A percentile compares a stretch with the other conserved stretches of the same genome.
Conservation (phyloP, 2,888 invertebrate genomes). For the Cataglyphis albicans region DNA sequence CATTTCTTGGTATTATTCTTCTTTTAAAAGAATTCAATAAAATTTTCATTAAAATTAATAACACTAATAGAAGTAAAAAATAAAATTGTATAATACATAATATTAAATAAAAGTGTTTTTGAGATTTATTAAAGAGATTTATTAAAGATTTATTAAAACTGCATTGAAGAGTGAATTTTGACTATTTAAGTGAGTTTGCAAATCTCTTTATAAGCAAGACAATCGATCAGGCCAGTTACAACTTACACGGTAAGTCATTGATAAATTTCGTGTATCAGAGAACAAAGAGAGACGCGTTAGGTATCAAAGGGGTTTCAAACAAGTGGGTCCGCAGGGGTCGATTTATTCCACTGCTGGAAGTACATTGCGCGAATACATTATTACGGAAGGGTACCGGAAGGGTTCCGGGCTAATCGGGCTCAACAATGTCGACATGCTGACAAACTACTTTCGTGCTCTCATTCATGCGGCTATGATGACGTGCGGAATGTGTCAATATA, state of each 20-base stretch:
- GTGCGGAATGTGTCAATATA: slow-evolving; percentile 18
- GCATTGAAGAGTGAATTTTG: not conserved
- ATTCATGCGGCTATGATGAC: slow-evolving; percentile 23
- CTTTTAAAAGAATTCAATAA: not conserved
- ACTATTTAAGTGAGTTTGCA: not conserved
- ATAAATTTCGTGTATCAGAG: slow-evolving; percentile 78
- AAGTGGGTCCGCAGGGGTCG: slow-evolving; percentile 75
- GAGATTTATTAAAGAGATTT: not conserved
- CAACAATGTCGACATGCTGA: slow-evolving; percentile 38
- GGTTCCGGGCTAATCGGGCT: slow-evolving; percentile 59
- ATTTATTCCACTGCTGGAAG: slow-evolving; percentile 71
- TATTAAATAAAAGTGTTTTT: not conserved
- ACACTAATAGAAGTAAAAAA: not conserved
- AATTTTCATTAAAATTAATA: not conserved
- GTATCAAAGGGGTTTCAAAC: slow-evolving; percentile 70
- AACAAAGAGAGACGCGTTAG: slow-evolving; percentile 70
- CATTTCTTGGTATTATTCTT: not conserved
- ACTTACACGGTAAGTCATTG: slow-evolving; percentile 65
- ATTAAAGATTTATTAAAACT: not conserved
- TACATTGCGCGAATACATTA: slow-evolving; percentile 71
- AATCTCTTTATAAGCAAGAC: not conserved
- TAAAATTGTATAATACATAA: not conserved
- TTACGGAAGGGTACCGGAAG: slow-evolving; percentile 64
- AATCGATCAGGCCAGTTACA: slow-evolving; percentile 42
- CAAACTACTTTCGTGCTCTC: slow-evolving; percentile 37